These are phyloP conservation scores for Chionomys nivalis DNA, from an alignment of 2,113 vertebrate species.

Conservation along the genomic window DNA sequence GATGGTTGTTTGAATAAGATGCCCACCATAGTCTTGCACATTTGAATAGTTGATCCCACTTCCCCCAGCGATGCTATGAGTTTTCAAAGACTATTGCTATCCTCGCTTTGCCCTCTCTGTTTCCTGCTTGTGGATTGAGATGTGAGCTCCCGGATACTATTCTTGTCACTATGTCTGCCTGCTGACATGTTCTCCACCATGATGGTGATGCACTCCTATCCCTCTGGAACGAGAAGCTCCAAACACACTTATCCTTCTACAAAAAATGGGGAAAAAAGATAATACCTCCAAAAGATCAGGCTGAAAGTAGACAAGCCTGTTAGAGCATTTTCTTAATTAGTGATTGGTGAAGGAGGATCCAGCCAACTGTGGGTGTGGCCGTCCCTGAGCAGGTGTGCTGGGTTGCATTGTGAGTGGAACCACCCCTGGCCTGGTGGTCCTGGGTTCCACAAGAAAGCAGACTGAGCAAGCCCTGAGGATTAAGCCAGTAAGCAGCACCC, in stretches of 20 bases:
- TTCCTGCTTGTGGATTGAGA: neutral
- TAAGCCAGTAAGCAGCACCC: neutral
- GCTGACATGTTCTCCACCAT: neutral
- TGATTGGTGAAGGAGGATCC: neutral
- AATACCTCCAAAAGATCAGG: neutral
- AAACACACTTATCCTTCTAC: neutral
- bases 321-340: neutral
- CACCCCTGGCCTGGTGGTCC: no score
- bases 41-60: neutral
- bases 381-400: no score
- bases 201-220: rapidly evolving
- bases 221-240: neutral
- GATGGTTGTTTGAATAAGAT: neutral
- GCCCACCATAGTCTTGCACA: neutral
- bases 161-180: neutral
- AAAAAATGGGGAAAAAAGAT: neutral
- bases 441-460: neutral
- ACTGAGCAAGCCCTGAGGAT: neutral
- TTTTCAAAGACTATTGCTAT: neutral
- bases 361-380: neutral
- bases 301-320: neutral
- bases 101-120: neutral
- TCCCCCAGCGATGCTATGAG: neutral
- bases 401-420: neutral
- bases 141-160: neutral